Evolutionary conservation across 2,797 vertebrate genomes (phyloP).

Genomic region (Gorsachius magnificus): DNA sequence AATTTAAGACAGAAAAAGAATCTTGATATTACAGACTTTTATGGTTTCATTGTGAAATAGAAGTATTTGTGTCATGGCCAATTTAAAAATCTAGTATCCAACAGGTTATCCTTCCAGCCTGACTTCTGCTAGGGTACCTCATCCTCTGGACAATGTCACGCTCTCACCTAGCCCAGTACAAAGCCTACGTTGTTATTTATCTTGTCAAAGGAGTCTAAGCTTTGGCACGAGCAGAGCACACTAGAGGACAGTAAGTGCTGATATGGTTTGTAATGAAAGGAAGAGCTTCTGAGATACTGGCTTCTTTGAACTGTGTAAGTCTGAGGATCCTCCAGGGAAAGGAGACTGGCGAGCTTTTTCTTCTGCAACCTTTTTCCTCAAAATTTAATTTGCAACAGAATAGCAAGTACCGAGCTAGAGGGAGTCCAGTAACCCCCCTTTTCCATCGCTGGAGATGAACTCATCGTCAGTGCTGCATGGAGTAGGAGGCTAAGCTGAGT

Average conservation of each 20-base stretch:
- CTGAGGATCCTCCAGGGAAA: background rate
- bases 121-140: background rate
- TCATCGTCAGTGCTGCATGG: background rate
- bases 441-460: accelerated
- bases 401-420: background rate
- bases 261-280: background rate
- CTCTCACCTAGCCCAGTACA: background rate
- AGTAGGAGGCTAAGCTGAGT: background rate
- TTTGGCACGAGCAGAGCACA: background rate
- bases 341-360: background rate
- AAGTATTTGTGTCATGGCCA: background rate
- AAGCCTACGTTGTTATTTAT: background rate
- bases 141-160: background rate
- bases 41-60: background rate
- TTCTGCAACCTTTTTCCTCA: background rate
- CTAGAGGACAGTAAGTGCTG: background rate
- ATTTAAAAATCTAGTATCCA: background rate
- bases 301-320: background rate
- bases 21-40: accelerated
- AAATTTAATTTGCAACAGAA: background rate
- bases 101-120: background rate
- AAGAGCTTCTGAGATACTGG: background rate
- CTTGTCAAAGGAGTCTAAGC: background rate
- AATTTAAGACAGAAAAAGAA: accelerated
- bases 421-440: background rate